phyloP scores from a whole-genome alignment of 2,113 vertebrate species.

The Nettapus auritus region DNA sequence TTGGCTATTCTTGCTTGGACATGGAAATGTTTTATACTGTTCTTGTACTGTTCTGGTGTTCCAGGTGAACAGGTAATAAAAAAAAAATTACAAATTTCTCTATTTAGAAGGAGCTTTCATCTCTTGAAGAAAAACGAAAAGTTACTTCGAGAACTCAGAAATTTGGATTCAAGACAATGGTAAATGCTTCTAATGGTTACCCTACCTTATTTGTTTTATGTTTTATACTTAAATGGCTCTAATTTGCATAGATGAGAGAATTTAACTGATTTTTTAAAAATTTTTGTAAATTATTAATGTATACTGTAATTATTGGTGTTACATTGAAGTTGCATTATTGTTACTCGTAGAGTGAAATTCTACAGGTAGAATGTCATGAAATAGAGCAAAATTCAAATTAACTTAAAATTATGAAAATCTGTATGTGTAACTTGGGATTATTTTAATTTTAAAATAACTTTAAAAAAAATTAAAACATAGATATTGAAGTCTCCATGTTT shows the following conservation, averaged over 20 bases:
- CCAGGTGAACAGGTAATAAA: conserved; percentile 55
- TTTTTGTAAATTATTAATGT: neutral
- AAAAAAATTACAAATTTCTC: conserved; percentile 64
- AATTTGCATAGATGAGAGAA: neutral
- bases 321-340: neutral
- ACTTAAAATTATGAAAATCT: neutral
- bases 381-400: neutral
- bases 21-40: conserved; percentile 17
- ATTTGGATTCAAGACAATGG: conserved; percentile 98
- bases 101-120: conserved; percentile 93
- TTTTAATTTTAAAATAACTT: neutral
- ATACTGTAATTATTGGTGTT: neutral
- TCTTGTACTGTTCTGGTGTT: conserved; percentile 28
- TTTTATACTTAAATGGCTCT: conserved; percentile 8
- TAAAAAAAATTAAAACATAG: neutral
- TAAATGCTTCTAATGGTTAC: conserved; percentile 69
- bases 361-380: neutral
- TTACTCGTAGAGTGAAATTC: neutral
- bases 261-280: neutral
- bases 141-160: conserved; percentile 95
- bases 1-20: conserved; percentile 34
- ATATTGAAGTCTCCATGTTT: neutral
- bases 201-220: neutral
- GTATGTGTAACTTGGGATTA: neutral
- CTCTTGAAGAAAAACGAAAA: conserved; percentile 98